Conservation (phyloP, 2,888 invertebrate genomes). For the Drosophila vallismaia region DNA sequence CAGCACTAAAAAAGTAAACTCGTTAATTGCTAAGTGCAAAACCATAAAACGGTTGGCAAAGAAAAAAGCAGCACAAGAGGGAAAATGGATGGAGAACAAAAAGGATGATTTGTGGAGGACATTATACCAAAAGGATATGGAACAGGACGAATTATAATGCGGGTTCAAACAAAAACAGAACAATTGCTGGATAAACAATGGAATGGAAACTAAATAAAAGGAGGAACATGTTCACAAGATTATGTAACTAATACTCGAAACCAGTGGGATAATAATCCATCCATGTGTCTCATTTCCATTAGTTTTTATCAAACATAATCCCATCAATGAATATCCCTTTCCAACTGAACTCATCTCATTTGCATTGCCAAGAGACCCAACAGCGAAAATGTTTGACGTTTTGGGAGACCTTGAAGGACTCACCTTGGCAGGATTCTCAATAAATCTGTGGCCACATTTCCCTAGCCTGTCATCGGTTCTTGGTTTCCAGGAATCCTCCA, state of each 20-base stretch:
- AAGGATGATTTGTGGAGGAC: conserved; percentile 20
- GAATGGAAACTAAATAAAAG: neutral
- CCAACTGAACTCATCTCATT: conserved; percentile 16
- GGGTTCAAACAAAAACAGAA: neutral
- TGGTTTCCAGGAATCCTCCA: conserved; percentile 8
- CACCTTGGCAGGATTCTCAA: conserved; percentile 13
- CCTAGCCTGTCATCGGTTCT: conserved; percentile 34
- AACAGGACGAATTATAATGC: conserved; percentile 2
- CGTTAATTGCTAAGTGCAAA: conserved; percentile 69
- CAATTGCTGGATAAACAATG: neutral
- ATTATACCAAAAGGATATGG: conserved; percentile 1
- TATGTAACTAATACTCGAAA: neutral
- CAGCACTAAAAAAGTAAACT: conserved; percentile 50
- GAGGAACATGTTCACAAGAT: neutral
- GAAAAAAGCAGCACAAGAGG: conserved; percentile 6
- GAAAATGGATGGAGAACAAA: neutral
- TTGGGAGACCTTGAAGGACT: neutral
- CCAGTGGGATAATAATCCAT: neutral
- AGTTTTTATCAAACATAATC: neutral
- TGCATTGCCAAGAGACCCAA: conserved; percentile 24
- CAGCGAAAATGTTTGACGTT: conserved; percentile 15
- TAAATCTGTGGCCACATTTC: conserved; percentile 23
- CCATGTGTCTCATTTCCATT: neutral
- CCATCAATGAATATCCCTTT: conserved; percentile 20
- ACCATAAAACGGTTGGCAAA: conserved; percentile 53